These are phyloP conservation scores for Leptarthrus brevirostris DNA, from an alignment of 2,888 invertebrate species.

Conservation along the genomic window DNA sequence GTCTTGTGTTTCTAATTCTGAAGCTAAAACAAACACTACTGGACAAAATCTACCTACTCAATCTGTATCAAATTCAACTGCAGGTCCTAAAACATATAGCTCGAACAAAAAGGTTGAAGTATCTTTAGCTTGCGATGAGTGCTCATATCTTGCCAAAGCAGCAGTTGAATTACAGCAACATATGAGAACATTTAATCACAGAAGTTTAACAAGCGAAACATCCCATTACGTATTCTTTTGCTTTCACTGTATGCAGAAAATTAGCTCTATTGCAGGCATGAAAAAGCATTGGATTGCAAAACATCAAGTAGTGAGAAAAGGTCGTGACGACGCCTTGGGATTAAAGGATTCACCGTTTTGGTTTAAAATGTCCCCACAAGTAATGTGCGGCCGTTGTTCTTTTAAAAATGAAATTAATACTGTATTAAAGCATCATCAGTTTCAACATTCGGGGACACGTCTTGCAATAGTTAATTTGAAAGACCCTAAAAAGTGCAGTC, in stretches of 20 bases:
- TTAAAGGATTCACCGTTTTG: slow-evolving; percentile 14
- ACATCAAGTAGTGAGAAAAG: background rate
- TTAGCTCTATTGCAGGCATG: background rate
- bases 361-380: slow-evolving; percentile 13
- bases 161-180: background rate
- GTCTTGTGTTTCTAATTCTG: background rate
- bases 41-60: background rate
- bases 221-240: slow-evolving; percentile 11
- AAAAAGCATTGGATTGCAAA: slow-evolving; percentile 2
- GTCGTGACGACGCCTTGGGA: background rate
- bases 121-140: background rate
- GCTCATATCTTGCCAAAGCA: slow-evolving; percentile 8
- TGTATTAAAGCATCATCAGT: background rate
- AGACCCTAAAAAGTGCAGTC: slow-evolving; percentile 17
- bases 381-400: slow-evolving; percentile 7
- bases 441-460: background rate
- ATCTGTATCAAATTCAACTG: background rate
- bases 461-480: background rate
- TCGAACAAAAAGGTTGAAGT: background rate
- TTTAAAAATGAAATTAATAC: background rate
- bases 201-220: background rate
- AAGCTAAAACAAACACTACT: background rate
- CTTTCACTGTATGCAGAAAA: slow-evolving; percentile 4
- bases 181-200: slow-evolving; percentile 4
- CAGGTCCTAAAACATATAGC: background rate